Base-by-base conservation (phyloP, 2,113 vertebrate species). In the Montifringilla adamsi region DNA sequence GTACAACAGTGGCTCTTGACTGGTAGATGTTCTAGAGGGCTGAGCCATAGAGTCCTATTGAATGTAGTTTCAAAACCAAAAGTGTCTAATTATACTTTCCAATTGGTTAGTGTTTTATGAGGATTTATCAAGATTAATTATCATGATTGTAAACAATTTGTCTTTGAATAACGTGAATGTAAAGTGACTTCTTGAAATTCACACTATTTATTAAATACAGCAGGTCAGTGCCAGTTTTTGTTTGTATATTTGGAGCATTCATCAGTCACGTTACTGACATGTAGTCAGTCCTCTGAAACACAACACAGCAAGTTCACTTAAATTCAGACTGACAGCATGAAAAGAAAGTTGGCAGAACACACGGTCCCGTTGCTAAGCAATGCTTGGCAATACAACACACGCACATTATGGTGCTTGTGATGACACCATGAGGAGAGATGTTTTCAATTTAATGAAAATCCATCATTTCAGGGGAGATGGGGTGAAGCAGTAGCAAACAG, bases 291-390 rank as follows among this genome's bases (percentile, higher is more conserved):
- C 94, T 91, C 97, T 94, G 95, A 97, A 97, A 97, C 90, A 96
- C 94, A 87, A 87, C 95, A 85, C 92, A 87, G 67, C 94, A 76
- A 87, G 93, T 97, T 96, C 92, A 91, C 94, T 96, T 95, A 96
- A 96, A 97, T 97, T 96, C 95, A 96, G 96, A 96, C 89, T 97
- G 96, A 96, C 96, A 96, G 96, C 59, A 18, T 87, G 88, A 94
- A 96, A 95, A 92, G 92, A 88, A 95, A 96, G 89, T 95, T 98
- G 98, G 98, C 97, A 97, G 98, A 96, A 97, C 95, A 96, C 72
- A 82, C 78, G 92, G 90, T 94, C 94, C 96, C 0, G 97, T 98
- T 97, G 97, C 98, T 97, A 97, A 96, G 98, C 63, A 76, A 96
- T 95, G 83, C 90, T 95, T 97, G 94, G 95, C 97, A 97, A 89